These are phyloP conservation scores for Drosophila lacicola DNA, from an alignment of 2,888 invertebrate genomes.

Conservation along the genomic window DNA sequence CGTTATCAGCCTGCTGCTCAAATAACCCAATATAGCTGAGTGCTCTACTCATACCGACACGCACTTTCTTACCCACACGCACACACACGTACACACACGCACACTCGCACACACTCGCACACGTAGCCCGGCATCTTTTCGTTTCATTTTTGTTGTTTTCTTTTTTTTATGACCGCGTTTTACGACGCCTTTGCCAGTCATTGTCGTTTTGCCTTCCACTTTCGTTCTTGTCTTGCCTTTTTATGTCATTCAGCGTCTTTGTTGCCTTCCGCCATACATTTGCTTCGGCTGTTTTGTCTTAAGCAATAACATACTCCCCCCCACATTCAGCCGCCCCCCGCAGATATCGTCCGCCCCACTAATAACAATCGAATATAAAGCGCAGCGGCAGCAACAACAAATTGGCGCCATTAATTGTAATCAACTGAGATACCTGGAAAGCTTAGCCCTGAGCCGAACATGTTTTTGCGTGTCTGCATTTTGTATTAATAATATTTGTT, in stretches of 20 bases:
- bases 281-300: slow-evolving; percentile 19
- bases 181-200: slow-evolving; percentile 59
- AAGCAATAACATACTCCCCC: slow-evolving; percentile 8
- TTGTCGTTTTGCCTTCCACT: slow-evolving; percentile 55
- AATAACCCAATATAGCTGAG: slow-evolving; percentile 37
- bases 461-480: slow-evolving; percentile 29
- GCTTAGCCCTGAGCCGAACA: slow-evolving; percentile 12
- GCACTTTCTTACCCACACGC: slow-evolving; percentile 17
- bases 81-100: slow-evolving; percentile 5
- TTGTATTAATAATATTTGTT: slow-evolving; percentile 20
- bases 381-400: slow-evolving; percentile 59
- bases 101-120: background rate
- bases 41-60: slow-evolving; percentile 34
- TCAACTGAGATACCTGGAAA: slow-evolving; percentile 60
- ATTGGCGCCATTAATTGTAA: slow-evolving; percentile 79
- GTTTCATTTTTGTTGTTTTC: slow-evolving; percentile 25
- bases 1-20: slow-evolving; percentile 26
- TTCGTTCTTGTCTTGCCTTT: slow-evolving; percentile 36
- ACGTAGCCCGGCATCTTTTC: slow-evolving; percentile 37
- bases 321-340: background rate
- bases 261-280: slow-evolving; percentile 31
- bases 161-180: slow-evolving; percentile 57
- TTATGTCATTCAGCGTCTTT: slow-evolving; percentile 26
- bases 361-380: slow-evolving; percentile 43
- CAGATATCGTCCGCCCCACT: slow-evolving; percentile 7